Base-by-base conservation (phyloP, 1,140 invertebrate species). In the Drosophila virilis region DNA sequence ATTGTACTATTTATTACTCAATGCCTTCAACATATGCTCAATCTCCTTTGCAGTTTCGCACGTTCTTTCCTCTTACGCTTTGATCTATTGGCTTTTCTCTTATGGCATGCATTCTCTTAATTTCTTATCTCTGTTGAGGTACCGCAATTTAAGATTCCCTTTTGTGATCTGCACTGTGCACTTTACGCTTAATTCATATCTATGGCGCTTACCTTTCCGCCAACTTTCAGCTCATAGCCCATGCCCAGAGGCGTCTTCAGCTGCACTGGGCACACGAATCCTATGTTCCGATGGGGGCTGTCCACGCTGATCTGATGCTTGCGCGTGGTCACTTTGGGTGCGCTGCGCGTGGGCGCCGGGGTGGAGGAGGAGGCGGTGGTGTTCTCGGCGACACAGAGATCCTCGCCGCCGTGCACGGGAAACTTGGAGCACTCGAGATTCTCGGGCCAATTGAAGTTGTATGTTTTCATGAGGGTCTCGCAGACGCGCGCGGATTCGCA, bases 401-500 rank as follows among this genome's bases (percentile, higher is more conserved):
- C 94, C 48, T 94, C 93, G 8, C 89, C 93, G 33, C 94, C 94
- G 22, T 94, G 93, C 22, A 95, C 95, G 0, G 99, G 99, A 89
- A 99, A 98, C 85, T 96, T 96, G 22, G 96, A 95, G 92, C 99
- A 99, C 72, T 98, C 96, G 22, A 99, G 94, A 90, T 96, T 95
- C 66, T 98, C 96, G 0, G 99, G 99, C 99, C 99, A 99, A 28
- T 95, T 93, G 84, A 97, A 98, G 8, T 97, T 97, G 93, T 99
- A 99, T 60, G 95, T 96, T 66, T 95, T 96, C 97, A 99, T 99
- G 6, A 99, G 93, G 5, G 93, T 93, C 91, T 99, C 98, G 92
- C 99, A 99, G 8, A 98, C 97, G 12, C 96, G 95, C 0, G 97
- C 98, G 15, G 97, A 97, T 77, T 97, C 94, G 92, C 98, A 99